Evolutionary conservation across 1,140 invertebrate species (phyloP).

Genomic region (Drosophila bocki): DNA sequence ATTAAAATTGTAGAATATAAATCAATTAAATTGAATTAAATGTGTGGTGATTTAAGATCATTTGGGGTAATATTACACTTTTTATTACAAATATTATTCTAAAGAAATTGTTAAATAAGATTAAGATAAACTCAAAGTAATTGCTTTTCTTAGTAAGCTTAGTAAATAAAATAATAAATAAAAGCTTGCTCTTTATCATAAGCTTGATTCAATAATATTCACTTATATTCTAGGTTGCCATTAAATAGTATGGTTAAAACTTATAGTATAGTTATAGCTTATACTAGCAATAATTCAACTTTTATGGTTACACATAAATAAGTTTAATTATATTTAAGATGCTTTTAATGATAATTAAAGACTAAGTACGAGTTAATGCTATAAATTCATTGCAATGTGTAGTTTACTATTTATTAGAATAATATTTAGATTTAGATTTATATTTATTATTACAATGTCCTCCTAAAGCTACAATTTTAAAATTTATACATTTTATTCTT

Average conservation of each 20-base stretch:
- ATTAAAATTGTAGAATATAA: conserved; percentile 4
- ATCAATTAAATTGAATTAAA: not conserved
- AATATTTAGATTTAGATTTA: not conserved
- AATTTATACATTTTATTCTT: too few species aligned
- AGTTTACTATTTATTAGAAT: not conserved
- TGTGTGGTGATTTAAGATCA: not conserved
- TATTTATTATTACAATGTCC: too few species aligned
- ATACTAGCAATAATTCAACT: not conserved
- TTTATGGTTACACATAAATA: not conserved
- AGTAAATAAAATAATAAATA: not conserved
- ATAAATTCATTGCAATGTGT: not conserved
- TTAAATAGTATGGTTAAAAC: not conserved
- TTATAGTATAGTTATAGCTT: too few species aligned
- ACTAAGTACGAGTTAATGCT: not conserved
- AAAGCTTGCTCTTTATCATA: not conserved
- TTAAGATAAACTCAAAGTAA: too few species aligned
- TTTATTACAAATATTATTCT: not conserved
- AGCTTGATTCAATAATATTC: not conserved
- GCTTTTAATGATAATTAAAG: not conserved
- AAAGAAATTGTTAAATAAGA: not conserved
- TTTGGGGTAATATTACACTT: too few species aligned
- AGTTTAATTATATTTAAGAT: not conserved
- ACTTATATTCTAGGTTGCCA: not conserved
- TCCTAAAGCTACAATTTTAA: too few species aligned
- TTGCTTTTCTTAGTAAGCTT: not conserved